These are phyloP conservation scores for Phalacrocorax pelagicus DNA, from an alignment of 2,113 vertebrate genomes.

Conservation along the genomic window DNA sequence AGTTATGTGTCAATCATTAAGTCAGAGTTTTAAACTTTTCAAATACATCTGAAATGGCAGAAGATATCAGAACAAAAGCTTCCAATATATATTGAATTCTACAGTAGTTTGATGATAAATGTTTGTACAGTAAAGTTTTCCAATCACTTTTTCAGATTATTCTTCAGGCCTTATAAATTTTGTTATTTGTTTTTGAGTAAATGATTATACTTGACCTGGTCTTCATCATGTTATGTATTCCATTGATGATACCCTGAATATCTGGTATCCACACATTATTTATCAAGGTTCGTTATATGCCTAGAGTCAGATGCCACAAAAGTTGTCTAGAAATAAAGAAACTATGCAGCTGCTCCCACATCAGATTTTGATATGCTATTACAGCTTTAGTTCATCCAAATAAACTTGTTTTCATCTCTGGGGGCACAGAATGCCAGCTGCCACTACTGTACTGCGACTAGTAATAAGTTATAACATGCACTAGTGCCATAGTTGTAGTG, in stretches of 20 bases:
- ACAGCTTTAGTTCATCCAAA: background rate
- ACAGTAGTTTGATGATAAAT: background rate
- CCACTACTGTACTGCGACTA: background rate
- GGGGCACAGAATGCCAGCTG: background rate
- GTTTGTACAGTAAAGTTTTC: background rate
- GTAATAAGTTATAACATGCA: background rate
- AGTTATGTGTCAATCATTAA: background rate
- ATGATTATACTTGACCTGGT: too few relatives aligned
- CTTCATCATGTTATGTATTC: background rate
- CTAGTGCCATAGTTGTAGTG: background rate
- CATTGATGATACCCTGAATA: fast-evolving
- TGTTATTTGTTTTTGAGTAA: background rate
- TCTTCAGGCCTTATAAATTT: background rate
- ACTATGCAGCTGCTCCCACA: background rate
- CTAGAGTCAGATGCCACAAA: background rate
- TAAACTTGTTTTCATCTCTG: background rate
- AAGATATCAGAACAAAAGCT: background rate
- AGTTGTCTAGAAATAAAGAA: background rate
- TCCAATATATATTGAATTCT: background rate
- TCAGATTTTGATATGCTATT: background rate
- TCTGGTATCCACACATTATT: background rate
- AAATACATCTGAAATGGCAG: background rate
- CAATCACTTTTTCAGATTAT: background rate
- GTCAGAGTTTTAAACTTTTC: background rate
- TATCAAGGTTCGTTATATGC: background rate